Conservation (phyloP, 2,113 vertebrate genomes). For the zebrafish (Danio rerio) region GRCz12tu NC_133190.1:28976501-28977000, state of each 20-base stretch:
- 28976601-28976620: not conserved
- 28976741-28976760: slow-evolving; percentile 2
- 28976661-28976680: not conserved
- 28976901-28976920: slow-evolving; percentile 28
- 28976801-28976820: slow-evolving; percentile 38
- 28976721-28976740: not conserved
- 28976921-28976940: not conserved
- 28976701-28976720: not conserved
- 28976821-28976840: slow-evolving; percentile 3
- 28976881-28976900: not conserved
- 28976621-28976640: slow-evolving; percentile 12
- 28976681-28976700: not conserved
- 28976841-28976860: slow-evolving; percentile 19
- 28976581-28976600: not conserved
- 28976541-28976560: not conserved
- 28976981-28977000: not conserved
- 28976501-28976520: slow-evolving; percentile 15
- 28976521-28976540: not conserved
- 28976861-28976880: not conserved
- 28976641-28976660: not conserved
- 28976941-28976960: not conserved
- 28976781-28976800: slow-evolving; percentile 20
- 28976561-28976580: not conserved
- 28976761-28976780: slow-evolving; percentile 1
- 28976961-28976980: not conserved